These are phyloP conservation scores for Percopsis omiscomaycus DNA, from an alignment of 2,797 vertebrate genomes.

Conservation along the genomic window DNA sequence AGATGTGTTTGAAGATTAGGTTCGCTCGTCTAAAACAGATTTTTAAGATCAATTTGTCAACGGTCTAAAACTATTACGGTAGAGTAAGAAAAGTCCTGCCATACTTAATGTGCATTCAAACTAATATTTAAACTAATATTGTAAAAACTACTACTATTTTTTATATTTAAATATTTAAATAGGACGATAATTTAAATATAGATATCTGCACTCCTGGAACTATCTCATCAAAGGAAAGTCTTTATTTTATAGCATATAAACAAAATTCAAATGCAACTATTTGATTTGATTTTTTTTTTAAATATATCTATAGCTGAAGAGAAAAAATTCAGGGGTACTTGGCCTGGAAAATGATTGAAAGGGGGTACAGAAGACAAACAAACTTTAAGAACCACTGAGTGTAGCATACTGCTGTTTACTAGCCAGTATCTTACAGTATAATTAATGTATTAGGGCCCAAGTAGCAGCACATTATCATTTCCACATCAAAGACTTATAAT, in stretches of 20 bases:
- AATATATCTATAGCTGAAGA: too few species aligned
- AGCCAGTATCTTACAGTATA: not conserved
- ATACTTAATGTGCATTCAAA: not conserved
- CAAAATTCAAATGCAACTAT: too few species aligned
- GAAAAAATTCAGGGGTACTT: too few species aligned
- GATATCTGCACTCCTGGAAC: too few species aligned
- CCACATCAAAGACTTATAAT: not conserved
- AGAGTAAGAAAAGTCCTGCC: not conserved
- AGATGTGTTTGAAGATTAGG: slow-evolving; percentile 12
- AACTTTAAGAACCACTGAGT: not conserved
- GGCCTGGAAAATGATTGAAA: too few species aligned
- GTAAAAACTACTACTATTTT: too few species aligned
- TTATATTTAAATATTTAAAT: too few species aligned
- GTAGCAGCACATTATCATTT: not conserved
- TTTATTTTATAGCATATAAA: too few species aligned
- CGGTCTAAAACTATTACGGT: slow-evolving; percentile 3
- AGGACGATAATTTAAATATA: too few species aligned
- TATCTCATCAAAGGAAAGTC: too few species aligned
- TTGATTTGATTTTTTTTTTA: too few species aligned
- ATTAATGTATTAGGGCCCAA: not conserved
- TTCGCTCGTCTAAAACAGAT: slow-evolving; percentile 6
- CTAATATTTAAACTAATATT: not conserved
- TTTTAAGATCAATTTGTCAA: slow-evolving; percentile 16
- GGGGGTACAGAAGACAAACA: not conserved
- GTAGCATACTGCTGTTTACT: not conserved